Evolutionary conservation across 2,797 vertebrate species (phyloP), one percentile per base, ranked within the genome.

Genomic region (Platalea minor): DNA sequence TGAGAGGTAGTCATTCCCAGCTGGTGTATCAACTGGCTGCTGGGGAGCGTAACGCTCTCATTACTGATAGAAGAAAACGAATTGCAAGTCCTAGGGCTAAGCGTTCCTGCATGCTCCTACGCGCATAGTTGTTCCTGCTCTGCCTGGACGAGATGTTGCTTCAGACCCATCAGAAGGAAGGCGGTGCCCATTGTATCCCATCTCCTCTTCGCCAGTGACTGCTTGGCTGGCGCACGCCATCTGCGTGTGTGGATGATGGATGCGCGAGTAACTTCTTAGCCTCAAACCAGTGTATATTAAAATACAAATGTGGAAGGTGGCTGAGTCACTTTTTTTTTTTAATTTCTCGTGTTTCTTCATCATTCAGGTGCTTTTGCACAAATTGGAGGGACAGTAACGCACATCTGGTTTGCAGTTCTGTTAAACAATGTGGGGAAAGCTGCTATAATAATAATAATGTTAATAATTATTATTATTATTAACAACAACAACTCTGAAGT

Each of bases 41-140:
- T 21, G 59, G 54, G 59, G 23, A 79, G 35, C 1, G 1, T 13
- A 53, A 10, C 0, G 18, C 63, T 74, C 11, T 87, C 51, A 3
- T 61, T 75, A 48, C 78, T 0, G 11, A 56, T 50, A 67, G 50
- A 46, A 61, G 56, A 60, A 35, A 59, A 67, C 1, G 5, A 64
- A 60, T 64, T 50, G 17, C 35, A 24, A 24, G 76, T 88, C 93
- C 91, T 75, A 41, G 53, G 89, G 92, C 95, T 88, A 50, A 33
- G 48, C 2, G 31, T 76, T 91, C 33, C 37, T n/a, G 67, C 11
- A 1, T 72, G 37, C 17, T 33, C 46, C 46, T 50, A 5, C 4
- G 4, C 2, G 13, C 59, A 9, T 23, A 39, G 20, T 2, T 51
- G 70, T 48, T 74, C 37, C 56, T 0, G 12, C 80, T 85, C 54